A percentile compares a stretch with the other conserved stretches of the same genome.
Evolutionary conservation across 1,140 invertebrate genomes (phyloP).

Genomic region (Dendrolimus kikuchii): DNA sequence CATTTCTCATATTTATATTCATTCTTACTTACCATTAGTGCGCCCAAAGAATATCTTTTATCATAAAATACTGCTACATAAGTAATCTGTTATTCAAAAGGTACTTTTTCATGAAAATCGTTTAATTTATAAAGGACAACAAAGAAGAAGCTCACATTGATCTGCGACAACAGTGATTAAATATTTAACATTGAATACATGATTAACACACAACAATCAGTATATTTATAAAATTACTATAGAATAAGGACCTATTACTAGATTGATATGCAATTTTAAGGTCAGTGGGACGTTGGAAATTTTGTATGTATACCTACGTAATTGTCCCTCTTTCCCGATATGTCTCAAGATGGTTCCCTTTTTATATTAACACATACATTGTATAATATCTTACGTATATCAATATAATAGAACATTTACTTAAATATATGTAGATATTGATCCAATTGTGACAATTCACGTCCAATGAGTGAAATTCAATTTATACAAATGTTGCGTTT

Average conservation of each 20-base stretch:
- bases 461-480: too few relatives aligned
- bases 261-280: conserved; percentile 50
- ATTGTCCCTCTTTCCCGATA: conserved; percentile 32
- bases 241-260: conserved; percentile 33
- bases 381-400: conserved; percentile 3
- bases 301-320: conserved; percentile 11
- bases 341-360: conserved; percentile 49
- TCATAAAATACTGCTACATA: too few relatives aligned
- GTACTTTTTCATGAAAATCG: too few relatives aligned
- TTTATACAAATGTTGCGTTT: not conserved
- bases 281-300: conserved; percentile 16
- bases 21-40: too few relatives aligned
- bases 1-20: too few relatives aligned
- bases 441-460: too few relatives aligned
- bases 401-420: conserved; percentile 11
- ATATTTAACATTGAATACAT: conserved; percentile 35
- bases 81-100: too few relatives aligned
- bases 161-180: conserved; percentile 20
- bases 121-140: not conserved
- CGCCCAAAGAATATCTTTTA: too few relatives aligned
- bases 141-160: conserved; percentile 11
- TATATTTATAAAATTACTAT: conserved; percentile 28
- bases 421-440: conserved; percentile 3
- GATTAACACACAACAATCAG: conserved; percentile 39
- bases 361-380: not conserved